These are phyloP conservation scores for Dipodomys stephensi DNA, from an alignment of 2,113 vertebrate genomes.

Conservation along the genomic window DNA sequence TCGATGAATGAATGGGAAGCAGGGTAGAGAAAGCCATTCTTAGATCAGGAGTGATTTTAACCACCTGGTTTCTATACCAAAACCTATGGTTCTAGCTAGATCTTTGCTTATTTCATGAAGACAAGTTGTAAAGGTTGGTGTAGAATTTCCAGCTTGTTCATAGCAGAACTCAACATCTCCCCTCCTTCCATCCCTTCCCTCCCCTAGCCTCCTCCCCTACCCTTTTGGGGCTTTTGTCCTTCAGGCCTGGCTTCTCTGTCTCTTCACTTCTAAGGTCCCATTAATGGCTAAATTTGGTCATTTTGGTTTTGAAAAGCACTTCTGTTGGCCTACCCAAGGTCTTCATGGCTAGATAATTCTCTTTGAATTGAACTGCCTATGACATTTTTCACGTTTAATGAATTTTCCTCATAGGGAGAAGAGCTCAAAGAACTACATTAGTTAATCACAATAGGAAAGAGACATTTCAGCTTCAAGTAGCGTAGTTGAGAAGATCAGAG, in stretches of 20 bases:
- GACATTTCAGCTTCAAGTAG: neutral
- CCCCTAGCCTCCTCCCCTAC: too few species aligned
- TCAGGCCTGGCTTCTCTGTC: neutral
- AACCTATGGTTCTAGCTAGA: neutral
- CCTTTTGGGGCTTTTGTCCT: neutral
- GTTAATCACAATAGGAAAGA: neutral
- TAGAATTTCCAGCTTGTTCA: neutral
- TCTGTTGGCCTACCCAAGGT: neutral
- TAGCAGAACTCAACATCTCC: neutral
- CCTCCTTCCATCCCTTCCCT: neutral
- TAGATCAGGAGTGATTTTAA: neutral
- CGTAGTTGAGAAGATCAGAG: neutral
- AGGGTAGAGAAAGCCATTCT: neutral
- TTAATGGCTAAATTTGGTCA: neutral
- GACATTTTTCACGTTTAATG: constrained; percentile 1
- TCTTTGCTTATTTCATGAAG: neutral
- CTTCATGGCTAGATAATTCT: neutral
- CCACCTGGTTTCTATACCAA: neutral
- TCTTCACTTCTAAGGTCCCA: neutral
- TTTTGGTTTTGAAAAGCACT: constrained; percentile 15
- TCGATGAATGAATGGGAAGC: neutral
- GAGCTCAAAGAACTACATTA: neutral
- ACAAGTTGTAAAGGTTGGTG: neutral
- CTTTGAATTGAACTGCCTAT: neutral
- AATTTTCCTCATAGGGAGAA: neutral